Conservation (phyloP, 2,797 vertebrate species). For the Gouania willdenowi region DNA sequence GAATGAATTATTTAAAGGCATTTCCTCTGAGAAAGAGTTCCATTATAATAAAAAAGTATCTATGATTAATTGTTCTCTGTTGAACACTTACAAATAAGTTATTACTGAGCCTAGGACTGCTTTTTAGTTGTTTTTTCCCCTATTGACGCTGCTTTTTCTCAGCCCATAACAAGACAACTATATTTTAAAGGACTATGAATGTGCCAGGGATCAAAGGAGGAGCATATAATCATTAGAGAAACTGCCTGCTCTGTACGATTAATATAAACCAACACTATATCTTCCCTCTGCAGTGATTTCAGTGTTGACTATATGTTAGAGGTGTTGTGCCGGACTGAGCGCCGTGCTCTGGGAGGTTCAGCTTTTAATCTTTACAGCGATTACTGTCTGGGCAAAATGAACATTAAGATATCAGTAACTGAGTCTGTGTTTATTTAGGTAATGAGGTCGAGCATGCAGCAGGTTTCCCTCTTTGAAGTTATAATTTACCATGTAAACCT, state of each 20-base stretch:
- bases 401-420: constrained; percentile 25
- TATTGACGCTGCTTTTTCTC: not conserved
- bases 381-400: constrained; percentile 1
- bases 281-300: not conserved
- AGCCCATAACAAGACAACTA: constrained; percentile 3
- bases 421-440: not conserved
- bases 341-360: not conserved
- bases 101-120: no score
- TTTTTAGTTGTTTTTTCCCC: not conserved
- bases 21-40: no score
- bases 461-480: not conserved
- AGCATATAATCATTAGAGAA: constrained; percentile 7
- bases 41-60: no score
- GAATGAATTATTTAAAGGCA: no score
- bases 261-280: constrained; percentile 5
- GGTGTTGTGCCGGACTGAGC: not conserved
- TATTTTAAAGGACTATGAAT: no score
- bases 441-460: not conserved
- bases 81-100: no score
- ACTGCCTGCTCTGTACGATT: constrained; percentile 10
- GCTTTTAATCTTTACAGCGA: not conserved
- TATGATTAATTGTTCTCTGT: no score
- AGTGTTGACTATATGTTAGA: not conserved
- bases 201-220: constrained; percentile 13
- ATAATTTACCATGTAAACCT: constrained; percentile 12